These are phyloP conservation scores for Teleopsis dalmanni DNA, from an alignment of 1,140 invertebrate genomes.

Conservation along the genomic window DNA sequence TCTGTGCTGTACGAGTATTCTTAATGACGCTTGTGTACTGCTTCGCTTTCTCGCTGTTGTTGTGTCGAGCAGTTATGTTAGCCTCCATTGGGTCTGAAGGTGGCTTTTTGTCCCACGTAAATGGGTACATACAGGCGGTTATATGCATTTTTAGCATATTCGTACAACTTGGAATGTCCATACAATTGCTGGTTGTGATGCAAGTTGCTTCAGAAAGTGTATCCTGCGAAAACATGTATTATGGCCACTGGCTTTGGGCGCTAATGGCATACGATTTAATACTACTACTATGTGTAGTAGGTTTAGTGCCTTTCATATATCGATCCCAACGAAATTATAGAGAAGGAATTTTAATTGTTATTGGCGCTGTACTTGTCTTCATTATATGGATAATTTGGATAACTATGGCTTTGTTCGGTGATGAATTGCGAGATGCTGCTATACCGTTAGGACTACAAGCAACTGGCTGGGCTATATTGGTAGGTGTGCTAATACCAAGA, in stretches of 20 bases:
- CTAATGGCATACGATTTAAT: constrained; percentile 50
- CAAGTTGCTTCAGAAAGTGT: constrained; percentile 37
- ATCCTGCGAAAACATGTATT: constrained; percentile 44
- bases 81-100: constrained; percentile 51
- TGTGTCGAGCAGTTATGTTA: constrained; percentile 51
- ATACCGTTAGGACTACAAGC: constrained; percentile 52
- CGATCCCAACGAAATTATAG: constrained; percentile 56
- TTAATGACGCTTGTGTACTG: constrained; percentile 49
- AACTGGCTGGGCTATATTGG: constrained; percentile 49
- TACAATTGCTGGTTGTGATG: constrained; percentile 44
- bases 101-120: constrained; percentile 55
- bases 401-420: constrained; percentile 44
- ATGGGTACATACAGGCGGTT: constrained; percentile 52
- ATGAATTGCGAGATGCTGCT: constrained; percentile 50
- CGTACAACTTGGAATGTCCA: constrained; percentile 49
- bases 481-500: constrained; percentile 53
- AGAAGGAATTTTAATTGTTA: constrained; percentile 49
- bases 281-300: constrained; percentile 47
- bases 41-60: constrained; percentile 49
- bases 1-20: constrained; percentile 40
- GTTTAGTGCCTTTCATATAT: constrained; percentile 49
- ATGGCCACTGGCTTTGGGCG: constrained; percentile 42
- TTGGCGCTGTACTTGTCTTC: constrained; percentile 34
- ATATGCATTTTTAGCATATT: constrained; percentile 51
- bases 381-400: constrained; percentile 51